Evolutionary conservation across 1,140 invertebrate genomes (phyloP).

Genomic region (Centruroides sculpturatus): DNA sequence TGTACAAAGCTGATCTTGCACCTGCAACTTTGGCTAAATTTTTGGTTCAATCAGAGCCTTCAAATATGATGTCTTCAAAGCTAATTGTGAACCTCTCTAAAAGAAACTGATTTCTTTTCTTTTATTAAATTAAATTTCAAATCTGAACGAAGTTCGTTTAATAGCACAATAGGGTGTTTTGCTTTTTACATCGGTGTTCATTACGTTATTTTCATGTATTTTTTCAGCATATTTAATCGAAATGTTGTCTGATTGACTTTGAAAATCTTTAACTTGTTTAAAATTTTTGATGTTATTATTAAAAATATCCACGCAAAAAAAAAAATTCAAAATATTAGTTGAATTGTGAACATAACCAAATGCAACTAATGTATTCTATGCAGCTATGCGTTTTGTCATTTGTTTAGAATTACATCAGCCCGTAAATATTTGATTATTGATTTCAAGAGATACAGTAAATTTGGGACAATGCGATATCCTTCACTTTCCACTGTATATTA

Average conservation of each 20-base stretch:
- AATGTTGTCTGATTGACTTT: no score
- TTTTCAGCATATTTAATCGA: conserved; percentile 65
- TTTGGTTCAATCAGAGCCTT: conserved; percentile 72
- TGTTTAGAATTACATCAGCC: conserved; percentile 50
- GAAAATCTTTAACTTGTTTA: no score
- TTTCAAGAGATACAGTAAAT: no score
- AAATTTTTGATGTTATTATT: no score
- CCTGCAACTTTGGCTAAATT: conserved; percentile 75
- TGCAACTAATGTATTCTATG: conserved; percentile 54
- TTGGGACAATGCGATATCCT: conserved; percentile 69
- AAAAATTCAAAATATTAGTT: no score
- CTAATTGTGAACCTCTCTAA: conserved; percentile 60
- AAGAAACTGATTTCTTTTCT: conserved; percentile 50
- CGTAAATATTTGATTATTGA: conserved; percentile 32
- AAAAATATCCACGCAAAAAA: no score
- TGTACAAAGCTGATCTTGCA: conserved; percentile 57
- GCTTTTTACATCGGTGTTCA: conserved; percentile 18
- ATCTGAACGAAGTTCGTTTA: conserved; percentile 73
- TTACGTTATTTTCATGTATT: conserved; percentile 36
- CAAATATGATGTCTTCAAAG: conserved; percentile 55
- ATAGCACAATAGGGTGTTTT: conserved; percentile 68
- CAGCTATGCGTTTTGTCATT: conserved; percentile 57
- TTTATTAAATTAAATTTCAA: conserved; percentile 57
- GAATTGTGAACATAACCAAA: no score
- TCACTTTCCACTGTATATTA: conserved; percentile 50